phyloP scores from a whole-genome alignment of 2,113 vertebrate genomes.

The Ageneiosus marmoratus region DNA sequence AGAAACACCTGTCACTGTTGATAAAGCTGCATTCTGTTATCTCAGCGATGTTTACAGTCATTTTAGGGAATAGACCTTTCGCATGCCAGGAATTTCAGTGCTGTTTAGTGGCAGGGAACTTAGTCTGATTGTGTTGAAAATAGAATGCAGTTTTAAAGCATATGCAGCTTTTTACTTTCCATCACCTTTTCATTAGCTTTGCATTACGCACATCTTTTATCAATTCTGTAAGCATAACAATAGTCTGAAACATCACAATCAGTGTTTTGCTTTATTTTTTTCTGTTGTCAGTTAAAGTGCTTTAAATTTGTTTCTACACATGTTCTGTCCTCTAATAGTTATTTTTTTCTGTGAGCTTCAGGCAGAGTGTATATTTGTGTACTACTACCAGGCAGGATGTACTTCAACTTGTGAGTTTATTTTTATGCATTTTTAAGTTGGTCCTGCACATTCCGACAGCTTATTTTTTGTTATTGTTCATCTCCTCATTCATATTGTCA shows the following conservation, averaged over 20 bases:
- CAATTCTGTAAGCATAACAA: constrained; percentile 60
- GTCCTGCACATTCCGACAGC: constrained; percentile 72
- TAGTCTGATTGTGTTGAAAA: neutral
- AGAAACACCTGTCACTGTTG: constrained; percentile 28
- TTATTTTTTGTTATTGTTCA: constrained; percentile 54
- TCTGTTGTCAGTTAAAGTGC: constrained; percentile 37
- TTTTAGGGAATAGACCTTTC: neutral
- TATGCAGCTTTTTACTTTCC: constrained; percentile 19
- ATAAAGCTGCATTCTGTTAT: constrained; percentile 31
- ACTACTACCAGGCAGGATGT: constrained; percentile 60
- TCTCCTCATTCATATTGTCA: constrained; percentile 39
- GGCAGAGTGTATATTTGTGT: constrained; percentile 10
- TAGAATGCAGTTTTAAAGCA: neutral
- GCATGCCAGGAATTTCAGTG: neutral
- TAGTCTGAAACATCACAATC: constrained; percentile 52
- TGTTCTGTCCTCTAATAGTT: constrained; percentile 11
- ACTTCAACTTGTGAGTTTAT: constrained; percentile 44
- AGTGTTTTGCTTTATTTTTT: constrained; percentile 42
- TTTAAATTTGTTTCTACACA: constrained; percentile 9
- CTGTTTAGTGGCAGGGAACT: neutral
- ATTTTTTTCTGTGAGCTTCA: neutral
- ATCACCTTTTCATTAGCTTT: neutral
- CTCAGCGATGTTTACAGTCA: constrained; percentile 42
- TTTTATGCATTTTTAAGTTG: constrained; percentile 40
- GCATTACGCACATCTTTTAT: constrained; percentile 28